Percentiles rank a stretch among this genome's conserved stretches.
Evolutionary conservation across 2,888 invertebrate genomes (phyloP).

Genomic region (Anarsia innoxiella): DNA sequence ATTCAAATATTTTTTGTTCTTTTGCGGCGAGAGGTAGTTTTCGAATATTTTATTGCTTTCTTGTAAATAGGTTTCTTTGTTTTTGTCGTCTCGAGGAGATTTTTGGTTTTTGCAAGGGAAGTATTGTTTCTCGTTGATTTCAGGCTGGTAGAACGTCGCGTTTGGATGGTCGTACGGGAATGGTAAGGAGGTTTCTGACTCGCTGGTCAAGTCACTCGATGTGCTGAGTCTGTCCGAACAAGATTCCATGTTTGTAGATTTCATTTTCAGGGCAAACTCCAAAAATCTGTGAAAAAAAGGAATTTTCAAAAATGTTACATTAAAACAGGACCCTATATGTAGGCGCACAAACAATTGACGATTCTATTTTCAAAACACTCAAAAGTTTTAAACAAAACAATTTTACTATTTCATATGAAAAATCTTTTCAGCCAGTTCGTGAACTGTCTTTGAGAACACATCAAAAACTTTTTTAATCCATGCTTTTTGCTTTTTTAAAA

Average conservation of each 20-base stretch:
- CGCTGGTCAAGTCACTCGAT: slow-evolving; percentile 61
- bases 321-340: no score
- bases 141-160: slow-evolving; percentile 47
- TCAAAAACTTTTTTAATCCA: no score
- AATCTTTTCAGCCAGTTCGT: no score
- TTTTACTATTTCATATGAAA: no score
- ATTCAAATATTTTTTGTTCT: slow-evolving; percentile 62
- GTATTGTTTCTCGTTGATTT: slow-evolving; percentile 52
- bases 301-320: no score
- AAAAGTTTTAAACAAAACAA: no score
- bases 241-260: slow-evolving; percentile 67
- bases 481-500: no score
- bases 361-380: no score
- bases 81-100: slow-evolving; percentile 40
- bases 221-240: slow-evolving; percentile 64
- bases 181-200: slow-evolving; percentile 61
- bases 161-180: slow-evolving; percentile 60
- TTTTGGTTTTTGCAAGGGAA: slow-evolving; percentile 55
- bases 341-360: no score
- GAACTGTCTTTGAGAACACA: no score
- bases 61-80: slow-evolving; percentile 52
- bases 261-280: no score
- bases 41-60: slow-evolving; percentile 62
- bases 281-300: slow-evolving; percentile 15
- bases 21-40: slow-evolving; percentile 48